phyloP scores from a whole-genome alignment of 2,113 vertebrate genomes.

The Tretioscincus oriximinensis region DNA sequence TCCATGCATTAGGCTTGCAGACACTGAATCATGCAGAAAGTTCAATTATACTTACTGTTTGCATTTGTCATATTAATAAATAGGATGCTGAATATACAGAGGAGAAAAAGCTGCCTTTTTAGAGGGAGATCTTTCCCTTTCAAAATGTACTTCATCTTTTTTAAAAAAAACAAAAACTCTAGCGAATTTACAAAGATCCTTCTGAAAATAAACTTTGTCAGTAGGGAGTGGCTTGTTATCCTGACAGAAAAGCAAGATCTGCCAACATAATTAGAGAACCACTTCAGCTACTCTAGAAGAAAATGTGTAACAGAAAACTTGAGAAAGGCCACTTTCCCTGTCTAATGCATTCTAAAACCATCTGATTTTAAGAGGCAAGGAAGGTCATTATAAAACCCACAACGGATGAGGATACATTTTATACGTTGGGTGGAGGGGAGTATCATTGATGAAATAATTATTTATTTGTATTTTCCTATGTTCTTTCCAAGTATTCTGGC shows the following conservation, averaged over 20 bases:
- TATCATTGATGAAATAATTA: too few relatives aligned
- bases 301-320: neutral
- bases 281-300: neutral
- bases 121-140: neutral
- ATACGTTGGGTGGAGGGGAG: too few relatives aligned
- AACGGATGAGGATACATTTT: neutral
- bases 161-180: neutral
- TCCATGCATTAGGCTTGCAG: neutral
- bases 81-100: neutral
- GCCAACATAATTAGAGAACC: too few relatives aligned
- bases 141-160: neutral
- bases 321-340: constrained; percentile 3
- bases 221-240: neutral
- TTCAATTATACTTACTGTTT: neutral
- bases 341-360: neutral
- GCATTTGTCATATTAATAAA: neutral
- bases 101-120: neutral
- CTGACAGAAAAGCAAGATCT: neutral
- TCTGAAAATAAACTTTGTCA: neutral
- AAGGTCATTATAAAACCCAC: neutral
- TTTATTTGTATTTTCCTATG: too few relatives aligned
- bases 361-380: too few relatives aligned
- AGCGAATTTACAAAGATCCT: neutral
- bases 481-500: too few relatives aligned
- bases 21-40: neutral